phyloP scores from a whole-genome alignment of 2,888 invertebrate genomes.

The Creontiades dilutus region DNA sequence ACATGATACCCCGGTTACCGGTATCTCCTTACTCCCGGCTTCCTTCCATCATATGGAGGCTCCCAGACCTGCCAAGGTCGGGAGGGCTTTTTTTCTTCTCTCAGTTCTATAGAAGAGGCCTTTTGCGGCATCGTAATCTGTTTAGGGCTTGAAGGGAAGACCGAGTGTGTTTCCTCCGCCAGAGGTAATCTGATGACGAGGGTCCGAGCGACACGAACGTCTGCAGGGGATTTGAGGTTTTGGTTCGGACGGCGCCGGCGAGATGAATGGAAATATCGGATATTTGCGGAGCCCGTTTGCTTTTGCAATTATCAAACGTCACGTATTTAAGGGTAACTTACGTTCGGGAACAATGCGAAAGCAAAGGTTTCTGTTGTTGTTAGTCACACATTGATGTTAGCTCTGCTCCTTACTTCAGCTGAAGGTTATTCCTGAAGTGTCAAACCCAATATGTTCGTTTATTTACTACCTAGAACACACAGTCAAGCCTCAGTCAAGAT shows the following conservation, averaged over 20 bases:
- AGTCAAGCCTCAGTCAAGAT: too few species aligned
- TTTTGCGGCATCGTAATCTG: constrained; percentile 46
- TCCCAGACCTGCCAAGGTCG: constrained; percentile 12
- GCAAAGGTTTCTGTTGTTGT: too few species aligned
- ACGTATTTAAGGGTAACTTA: neutral
- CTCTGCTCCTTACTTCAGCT: too few species aligned
- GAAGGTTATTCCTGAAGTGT: too few species aligned
- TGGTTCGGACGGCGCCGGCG: constrained; percentile 1
- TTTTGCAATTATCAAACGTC: neutral
- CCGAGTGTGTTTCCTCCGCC: constrained; percentile 40
- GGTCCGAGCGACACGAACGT: neutral
- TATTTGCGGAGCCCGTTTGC: constrained; percentile 4
- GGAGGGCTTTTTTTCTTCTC: neutral
- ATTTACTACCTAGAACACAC: too few species aligned
- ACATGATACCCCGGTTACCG: neutral
- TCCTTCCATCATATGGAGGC: too few species aligned
- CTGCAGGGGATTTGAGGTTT: neutral
- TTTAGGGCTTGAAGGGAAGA: constrained; percentile 32
- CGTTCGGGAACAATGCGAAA: too few species aligned
- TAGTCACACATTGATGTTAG: too few species aligned
- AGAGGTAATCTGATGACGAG: constrained; percentile 27
- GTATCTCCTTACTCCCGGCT: constrained; percentile 6
- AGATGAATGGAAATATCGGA: constrained; percentile 28
- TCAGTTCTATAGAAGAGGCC: constrained; percentile 24
- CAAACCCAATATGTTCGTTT: too few species aligned